Evolutionary conservation across 2,113 vertebrate genomes (phyloP).

Genomic region (Paralichthys olivaceus): DNA sequence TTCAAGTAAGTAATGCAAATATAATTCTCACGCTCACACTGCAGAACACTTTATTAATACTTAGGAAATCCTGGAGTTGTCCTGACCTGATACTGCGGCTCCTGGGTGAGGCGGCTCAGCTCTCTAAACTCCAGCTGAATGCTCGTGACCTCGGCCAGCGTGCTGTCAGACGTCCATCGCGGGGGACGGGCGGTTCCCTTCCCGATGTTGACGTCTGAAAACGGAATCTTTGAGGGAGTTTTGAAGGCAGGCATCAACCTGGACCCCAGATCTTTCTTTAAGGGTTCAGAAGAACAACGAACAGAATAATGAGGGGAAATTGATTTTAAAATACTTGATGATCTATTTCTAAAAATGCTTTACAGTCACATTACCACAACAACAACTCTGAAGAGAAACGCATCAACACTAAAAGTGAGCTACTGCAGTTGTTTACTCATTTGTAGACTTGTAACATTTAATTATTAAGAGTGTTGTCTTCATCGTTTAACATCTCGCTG

Average conservation of each 20-base stretch:
- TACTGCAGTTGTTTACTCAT: too few relatives aligned
- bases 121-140: conserved; percentile 97
- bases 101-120: conserved; percentile 90
- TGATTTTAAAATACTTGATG: too few relatives aligned
- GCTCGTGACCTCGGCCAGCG: conserved; percentile 95
- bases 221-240: conserved; percentile 94
- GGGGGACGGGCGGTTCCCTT: conserved; percentile 92
- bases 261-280: conserved; percentile 91
- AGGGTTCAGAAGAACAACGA: not conserved
- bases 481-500: too few relatives aligned
- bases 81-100: conserved; percentile 87
- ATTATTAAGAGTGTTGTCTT: too few relatives aligned
- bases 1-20: not conserved
- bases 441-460: too few relatives aligned
- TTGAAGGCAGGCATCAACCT: conserved; percentile 95
- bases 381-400: too few relatives aligned
- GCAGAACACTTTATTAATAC: too few relatives aligned
- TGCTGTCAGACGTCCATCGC: conserved; percentile 96
- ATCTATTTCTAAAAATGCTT: too few relatives aligned
- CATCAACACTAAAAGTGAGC: too few relatives aligned
- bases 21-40: not conserved
- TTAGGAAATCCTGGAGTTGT: not conserved
- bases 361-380: too few relatives aligned
- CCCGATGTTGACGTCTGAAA: conserved; percentile 97
- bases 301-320: not conserved